These are phyloP conservation scores for Aphaenogaster rudis DNA, from an alignment of 1,140 invertebrate species.

Conservation along the genomic window DNA sequence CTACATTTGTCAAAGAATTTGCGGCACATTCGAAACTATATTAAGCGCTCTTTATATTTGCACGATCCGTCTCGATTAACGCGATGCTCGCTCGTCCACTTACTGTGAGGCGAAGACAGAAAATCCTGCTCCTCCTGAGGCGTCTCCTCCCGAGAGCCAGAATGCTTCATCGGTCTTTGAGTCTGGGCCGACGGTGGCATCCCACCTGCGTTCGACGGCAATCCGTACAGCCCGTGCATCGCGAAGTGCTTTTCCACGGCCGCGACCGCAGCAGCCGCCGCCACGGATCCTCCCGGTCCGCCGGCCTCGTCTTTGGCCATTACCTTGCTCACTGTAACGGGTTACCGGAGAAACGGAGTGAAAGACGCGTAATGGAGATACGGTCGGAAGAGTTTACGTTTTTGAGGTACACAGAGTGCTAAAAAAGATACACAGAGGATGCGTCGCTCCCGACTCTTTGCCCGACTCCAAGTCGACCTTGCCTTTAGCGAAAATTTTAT, in stretches of 20 bases:
- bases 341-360: conserved; percentile 2
- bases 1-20: not conserved
- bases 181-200: conserved; percentile 83
- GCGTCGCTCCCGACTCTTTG: not conserved
- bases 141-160: conserved; percentile 78
- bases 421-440: not conserved
- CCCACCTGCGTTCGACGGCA: conserved; percentile 82
- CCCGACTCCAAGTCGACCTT: not conserved
- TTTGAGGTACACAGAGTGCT: no score
- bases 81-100: conserved; percentile 64
- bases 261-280: conserved; percentile 81
- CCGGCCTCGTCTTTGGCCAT: conserved; percentile 83
- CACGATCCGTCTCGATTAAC: conserved; percentile 29
- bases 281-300: conserved; percentile 80
- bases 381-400: not conserved
- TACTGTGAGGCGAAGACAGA: conserved; percentile 83
- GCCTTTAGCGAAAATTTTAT: not conserved
- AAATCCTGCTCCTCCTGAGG: conserved; percentile 84
- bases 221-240: conserved; percentile 84
- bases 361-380: not conserved
- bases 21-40: not conserved
- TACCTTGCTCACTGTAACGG: conserved; percentile 82
- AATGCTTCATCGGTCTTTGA: conserved; percentile 84
- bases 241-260: conserved; percentile 86
- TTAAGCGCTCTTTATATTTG: not conserved